Evolutionary conservation across 2,888 invertebrate genomes (phyloP), one percentile per base, ranked within the genome.

Genomic region (Hesperia comma): DNA sequence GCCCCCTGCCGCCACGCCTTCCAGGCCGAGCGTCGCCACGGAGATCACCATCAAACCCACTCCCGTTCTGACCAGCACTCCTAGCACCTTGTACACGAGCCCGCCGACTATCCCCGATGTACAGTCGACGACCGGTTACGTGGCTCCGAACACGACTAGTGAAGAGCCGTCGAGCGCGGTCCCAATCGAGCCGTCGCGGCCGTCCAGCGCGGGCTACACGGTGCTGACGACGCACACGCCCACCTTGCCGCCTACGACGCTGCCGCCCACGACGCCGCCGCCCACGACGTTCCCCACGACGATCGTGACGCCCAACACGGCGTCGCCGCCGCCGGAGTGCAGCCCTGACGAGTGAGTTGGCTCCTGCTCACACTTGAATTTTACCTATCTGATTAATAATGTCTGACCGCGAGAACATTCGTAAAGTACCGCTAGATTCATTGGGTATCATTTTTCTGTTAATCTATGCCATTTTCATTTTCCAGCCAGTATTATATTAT

Each of bases 271-370:
- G 0, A 74, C 76, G 0, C 26, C 41, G 46, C 57, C 62, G 21
- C 17, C 51, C 0, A 61, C 73, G 0, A 74, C 76, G 0, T 68
- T 85, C 26, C 54, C 63, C 0, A 62, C 74, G 0, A 74, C 77
- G 0, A 69, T 86, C 6, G 79, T 88, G 1, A 76, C 88, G 1
- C 78, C 80, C 14, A 79, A 78, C 6, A 86, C 88, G 0, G 83
- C 78, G 0, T 82, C 89, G 0, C 92, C 92, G 21, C 93, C 93
- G n/a, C 84, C 88, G 1, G 79, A 82, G 49, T 93, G 90, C 72
- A 75, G 77, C 14, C 84, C 84, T 40, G 84, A 87, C 46, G 79
- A 80, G 91, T 92, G 71, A 75, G 77, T 46, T 17, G 43, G 37
- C 12, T 37, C 10, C 12, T 37, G 8, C 12, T 12, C 37, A 37